phyloP scores from a whole-genome alignment of 2,113 vertebrate species.

The Hiodon alosoides region DNA sequence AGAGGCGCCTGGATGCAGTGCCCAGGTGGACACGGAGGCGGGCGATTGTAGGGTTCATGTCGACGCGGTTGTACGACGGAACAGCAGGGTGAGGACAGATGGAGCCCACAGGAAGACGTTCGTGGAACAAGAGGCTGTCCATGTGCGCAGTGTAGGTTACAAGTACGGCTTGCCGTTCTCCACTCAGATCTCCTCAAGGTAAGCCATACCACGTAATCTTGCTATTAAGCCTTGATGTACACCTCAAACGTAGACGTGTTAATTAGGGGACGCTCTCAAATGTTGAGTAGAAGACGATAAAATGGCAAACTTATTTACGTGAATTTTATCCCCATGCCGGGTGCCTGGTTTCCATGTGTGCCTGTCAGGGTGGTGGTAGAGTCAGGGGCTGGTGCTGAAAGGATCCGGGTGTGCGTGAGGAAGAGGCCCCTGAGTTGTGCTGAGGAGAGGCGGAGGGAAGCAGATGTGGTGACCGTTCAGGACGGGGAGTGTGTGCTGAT shows the following conservation, averaged over 20 bases:
- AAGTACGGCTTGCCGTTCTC: slow-evolving; percentile 79
- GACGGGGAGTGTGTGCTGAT: slow-evolving; percentile 71
- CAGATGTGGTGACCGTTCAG: slow-evolving; percentile 71
- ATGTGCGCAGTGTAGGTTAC: slow-evolving; percentile 70
- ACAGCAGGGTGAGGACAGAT: background rate
- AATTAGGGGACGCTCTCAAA: background rate
- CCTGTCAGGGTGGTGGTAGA: slow-evolving; percentile 26
- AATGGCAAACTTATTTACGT: background rate
- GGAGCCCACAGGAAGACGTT: slow-evolving; percentile 21
- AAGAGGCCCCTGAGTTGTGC: slow-evolving; percentile 72
- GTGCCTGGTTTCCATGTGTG: background rate
- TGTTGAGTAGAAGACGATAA: background rate
- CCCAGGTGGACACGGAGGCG: background rate
- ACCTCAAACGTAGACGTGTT: background rate
- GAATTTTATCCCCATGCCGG: background rate
- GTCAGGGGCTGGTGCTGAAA: slow-evolving; percentile 64
- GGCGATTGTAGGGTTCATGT: background rate
- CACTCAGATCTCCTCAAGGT: slow-evolving; percentile 36
- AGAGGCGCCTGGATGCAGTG: background rate
- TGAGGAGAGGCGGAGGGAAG: slow-evolving; percentile 69
- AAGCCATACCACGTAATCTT: slow-evolving; percentile 37
- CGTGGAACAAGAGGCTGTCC: slow-evolving; percentile 17
- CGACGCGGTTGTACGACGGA: too few relatives aligned
- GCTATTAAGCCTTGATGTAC: background rate
- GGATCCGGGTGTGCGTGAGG: slow-evolving; percentile 83